Base-by-base conservation (phyloP, 2,888 invertebrate genomes). In the Dynastes grantii region DNA sequence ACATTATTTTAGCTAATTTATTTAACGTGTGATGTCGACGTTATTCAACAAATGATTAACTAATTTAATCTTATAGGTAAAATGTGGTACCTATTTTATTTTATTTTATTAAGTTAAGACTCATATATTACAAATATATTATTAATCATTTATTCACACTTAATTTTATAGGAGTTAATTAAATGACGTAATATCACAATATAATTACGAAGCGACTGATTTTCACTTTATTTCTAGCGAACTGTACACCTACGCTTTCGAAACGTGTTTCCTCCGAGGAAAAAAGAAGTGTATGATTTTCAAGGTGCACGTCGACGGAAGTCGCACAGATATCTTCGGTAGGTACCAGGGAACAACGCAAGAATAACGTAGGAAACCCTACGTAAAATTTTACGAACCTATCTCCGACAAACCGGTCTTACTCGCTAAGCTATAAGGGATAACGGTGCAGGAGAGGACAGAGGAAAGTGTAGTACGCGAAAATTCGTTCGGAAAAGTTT, bases 321-420 rank as follows among this genome's bases (percentile, higher is more conserved):
- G 22, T 58, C 55, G 2, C 13, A 29, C 51, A 51, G 68, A 51
- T 22, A 53, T 51, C 51, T 16, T 68, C 68, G 51, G 29, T 29
- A 1, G 22, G 13, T 51, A 29, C 68, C 51, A 68, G 68, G 68
- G 51, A 51, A 51, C 55, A 22, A 51, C 27, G 51, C 49, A 68
- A 53, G 68, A 68, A 51, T 68, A 68, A 68, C 63, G 63, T 63
- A 63, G 32, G 29, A 29, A 68, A 51, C 49, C 29, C 29, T 51
- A 68, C 13, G 68, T 51, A 68, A 49, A 53, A 29, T 9, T 6
- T 3, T 9, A 3, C 51, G 68, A 11, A 27, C 13, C 13, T 51
- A 68, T 13, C 49, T 0, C 22, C 49, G 68, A 68, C 51, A 2
- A 22, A 9, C 68, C 51, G 45, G n/a, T 49, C 13, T 32, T 68